Percentiles rank a stretch among this genome's conserved stretches.
These are phyloP conservation scores for Trimorus sp. DNA, from an alignment of 2,888 invertebrate genomes.

Conservation along the genomic window DNA sequence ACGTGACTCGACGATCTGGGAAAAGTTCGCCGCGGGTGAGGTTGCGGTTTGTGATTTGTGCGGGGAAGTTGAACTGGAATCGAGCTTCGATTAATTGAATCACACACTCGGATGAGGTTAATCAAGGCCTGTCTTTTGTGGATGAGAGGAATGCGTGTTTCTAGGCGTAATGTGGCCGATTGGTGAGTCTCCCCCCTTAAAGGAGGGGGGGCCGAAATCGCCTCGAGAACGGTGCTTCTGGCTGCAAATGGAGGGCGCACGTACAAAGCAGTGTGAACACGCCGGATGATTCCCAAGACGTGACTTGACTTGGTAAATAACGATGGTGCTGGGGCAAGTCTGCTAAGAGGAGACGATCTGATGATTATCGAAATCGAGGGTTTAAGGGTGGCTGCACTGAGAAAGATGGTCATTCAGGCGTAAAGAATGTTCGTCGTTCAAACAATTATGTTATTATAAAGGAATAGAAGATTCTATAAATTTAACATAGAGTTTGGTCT, in stretches of 20 bases:
- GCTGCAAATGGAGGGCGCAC: slow-evolving; percentile 39
- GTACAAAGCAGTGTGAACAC: slow-evolving; percentile 54
- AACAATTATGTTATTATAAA: too few relatives aligned
- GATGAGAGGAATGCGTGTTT: background rate
- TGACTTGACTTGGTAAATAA: slow-evolving; percentile 51
- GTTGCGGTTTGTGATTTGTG: too few relatives aligned
- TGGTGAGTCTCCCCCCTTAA: slow-evolving; percentile 1
- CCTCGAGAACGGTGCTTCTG: slow-evolving; percentile 43
- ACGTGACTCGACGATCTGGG: slow-evolving; percentile 2
- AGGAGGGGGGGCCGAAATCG: background rate
- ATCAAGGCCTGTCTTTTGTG: too few relatives aligned
- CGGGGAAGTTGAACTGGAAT: too few relatives aligned
- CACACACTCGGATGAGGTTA: too few relatives aligned
- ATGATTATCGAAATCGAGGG: slow-evolving; percentile 20
- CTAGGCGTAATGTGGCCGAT: slow-evolving; percentile 1
- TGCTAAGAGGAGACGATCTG: slow-evolving; percentile 42
- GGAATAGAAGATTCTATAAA: too few relatives aligned
- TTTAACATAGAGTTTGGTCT: too few relatives aligned
- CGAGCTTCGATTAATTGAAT: too few relatives aligned
- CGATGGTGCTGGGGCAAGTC: slow-evolving; percentile 40
- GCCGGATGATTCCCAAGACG: slow-evolving; percentile 54
- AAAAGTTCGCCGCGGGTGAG: too few relatives aligned
- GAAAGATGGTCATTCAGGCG: too few relatives aligned
- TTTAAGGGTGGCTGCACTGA: too few relatives aligned
- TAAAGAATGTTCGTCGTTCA: too few relatives aligned